Base-by-base conservation (phyloP, 1,140 invertebrate genomes). In the Ceratosolen solmsi region DNA sequence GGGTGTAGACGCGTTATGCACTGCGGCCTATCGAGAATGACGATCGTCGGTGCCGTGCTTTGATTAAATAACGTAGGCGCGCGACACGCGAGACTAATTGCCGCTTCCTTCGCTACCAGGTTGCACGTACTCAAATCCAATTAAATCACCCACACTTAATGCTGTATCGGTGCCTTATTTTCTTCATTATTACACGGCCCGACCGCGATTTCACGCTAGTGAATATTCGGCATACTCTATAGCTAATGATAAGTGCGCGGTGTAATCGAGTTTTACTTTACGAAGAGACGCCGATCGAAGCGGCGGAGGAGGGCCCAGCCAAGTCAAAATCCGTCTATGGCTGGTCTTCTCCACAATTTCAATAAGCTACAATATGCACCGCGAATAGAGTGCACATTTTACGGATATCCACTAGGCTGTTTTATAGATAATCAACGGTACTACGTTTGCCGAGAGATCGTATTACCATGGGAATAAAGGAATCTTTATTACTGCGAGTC, bases 51-150 rank as follows among this genome's bases (percentile, higher is more conserved):
- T 49, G 70, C 5, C 11, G 73, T 46, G 33, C 68, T 82, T 78
- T 82, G 75, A 82, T 82, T 82, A 77, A 82, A 82, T 82, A 72
- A 82, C 65, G 65, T 72, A 38, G 11, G 49, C 22, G 79, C 36
- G 65, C 58, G 68, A 82, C 74, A 82, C 74, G 80, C 80, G 80
- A 78, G 74, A 78, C 80, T 82, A 82, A 82, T 82, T 82, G 80
- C 65, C 68, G 56, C 75, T 82, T 78, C 68, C 80, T 63, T 36
- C 20, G 74, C 30, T 20, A 15, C 13, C 25, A 8, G 25, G 13
- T 38, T 4, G 25, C 58, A 17, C 41, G 51, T 54, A 54, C 51
- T 54, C 51, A 8, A 15, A 2, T 36, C 60, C 27, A 65, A 65
- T 65, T 65, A 36, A 65, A 65, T 36, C 60, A 7, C 17, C 1